Base-by-base conservation (phyloP, 2,888 invertebrate genomes). In the Timema podura region DNA sequence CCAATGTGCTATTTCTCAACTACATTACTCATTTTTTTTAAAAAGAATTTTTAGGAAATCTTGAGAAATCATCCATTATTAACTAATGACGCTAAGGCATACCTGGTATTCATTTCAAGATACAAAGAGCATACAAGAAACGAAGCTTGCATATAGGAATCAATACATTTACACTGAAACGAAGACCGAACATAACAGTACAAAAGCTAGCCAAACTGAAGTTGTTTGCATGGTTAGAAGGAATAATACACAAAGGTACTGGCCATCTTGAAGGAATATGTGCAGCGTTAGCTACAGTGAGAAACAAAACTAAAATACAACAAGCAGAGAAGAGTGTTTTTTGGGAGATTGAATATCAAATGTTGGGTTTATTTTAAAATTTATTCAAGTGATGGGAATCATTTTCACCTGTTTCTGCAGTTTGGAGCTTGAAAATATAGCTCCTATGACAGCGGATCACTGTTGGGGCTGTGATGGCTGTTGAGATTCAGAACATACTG, bases 381-480 rank as follows among this genome's bases (percentile, higher is more conserved):
- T 30, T 30, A 2, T 30, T 30, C 30, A 30, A 30, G 30, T 30
- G 30, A 30, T 30, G 30, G 30, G 30, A 30, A 30, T 30, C 30
- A 30, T 30, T 68, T 65, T 75, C 74, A 75, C 74, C 74, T 75
- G 72, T 66, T 68, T 65, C 71, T 54, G 69, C 70, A 68, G 71
- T 45, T 54, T 70, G 68, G 45, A 78, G 75, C 73, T 75, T 75
- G 77, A 77, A 78, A 72, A 78, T 76, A 75, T 78, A 78, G 73
- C 78, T 78, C 71, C 79, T 76, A 72, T 79, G 75, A 72, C 80
- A 78, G 71, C 76, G 75, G 70, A 78, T 68, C 64, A 77, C 75
- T 72, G 75, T 74, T 47, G 77, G 76, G 71, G 76, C 73, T 68
- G 76, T 70, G 80, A 83, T 82, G n/a, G 82, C 82, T 65, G 83